Evolutionary conservation across 2,113 vertebrate species (phyloP), one percentile per base, ranked within the genome.

Genomic region (Gambusia holbrooki): DNA sequence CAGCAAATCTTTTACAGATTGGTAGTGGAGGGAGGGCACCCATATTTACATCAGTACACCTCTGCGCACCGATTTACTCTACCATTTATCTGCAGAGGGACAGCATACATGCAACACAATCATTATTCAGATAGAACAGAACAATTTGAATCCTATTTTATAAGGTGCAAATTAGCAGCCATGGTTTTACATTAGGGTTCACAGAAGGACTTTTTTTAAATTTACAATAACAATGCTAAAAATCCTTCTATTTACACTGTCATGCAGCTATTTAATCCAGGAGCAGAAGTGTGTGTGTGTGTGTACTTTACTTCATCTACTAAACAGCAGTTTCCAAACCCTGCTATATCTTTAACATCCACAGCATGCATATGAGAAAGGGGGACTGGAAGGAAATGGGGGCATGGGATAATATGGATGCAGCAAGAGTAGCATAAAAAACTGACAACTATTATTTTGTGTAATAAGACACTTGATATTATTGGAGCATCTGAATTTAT

Each of bases 1-100:
- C 86, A 87, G 83, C 88, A 84, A 66, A 69, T 73, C 67, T 75
- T 65, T 3, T 68, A 73, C 62, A 84, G 71, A 76, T 58, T 71
- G 62, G 65, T 73, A 10, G 45, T 29, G 27, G 25, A 12, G 67
- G 33, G 13, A 61, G 25, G 15, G 54, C 8, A 30, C 60, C 63
- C 10, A 48, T 61, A 82, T 84, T 84, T 74, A 79, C 67, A 78
- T 66, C 62, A 58, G 51, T 9, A 62, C 6, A 74, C 51, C 15
- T 66, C 25, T 42, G 61, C 42, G 70, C 37, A 62, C 29, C 79
- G 69, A n/a, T 76, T 77, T 27, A 60, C 66, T 22, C 28, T 28
- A 33, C 3, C 33, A 35, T 66, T 69, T 76, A 79, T 73, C 72
- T 60, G 35, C 54, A 62, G 32, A 73, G 40, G 11, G 51, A 68